A percentile compares a stretch with the other conserved stretches of the same genome.
Evolutionary conservation across 2,113 vertebrate genomes (phyloP).

Genomic region (Empidonax alnorum): DNA sequence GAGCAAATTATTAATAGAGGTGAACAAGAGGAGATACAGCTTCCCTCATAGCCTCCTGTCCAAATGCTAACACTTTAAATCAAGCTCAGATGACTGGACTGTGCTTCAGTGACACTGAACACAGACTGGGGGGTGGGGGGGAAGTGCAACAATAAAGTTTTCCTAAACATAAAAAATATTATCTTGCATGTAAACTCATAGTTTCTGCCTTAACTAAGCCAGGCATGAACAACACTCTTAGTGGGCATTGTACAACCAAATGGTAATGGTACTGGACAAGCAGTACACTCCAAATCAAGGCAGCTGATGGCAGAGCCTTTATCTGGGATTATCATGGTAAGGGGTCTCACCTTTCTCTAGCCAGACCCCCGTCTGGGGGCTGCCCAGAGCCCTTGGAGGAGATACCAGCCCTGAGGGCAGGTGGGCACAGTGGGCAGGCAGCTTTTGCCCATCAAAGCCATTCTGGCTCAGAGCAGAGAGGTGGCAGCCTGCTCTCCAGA

Average conservation of each 20-base stretch:
- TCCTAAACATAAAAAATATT: background rate
- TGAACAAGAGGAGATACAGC: background rate
- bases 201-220: background rate
- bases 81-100: background rate
- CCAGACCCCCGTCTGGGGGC: accelerated
- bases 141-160: accelerated
- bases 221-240: accelerated
- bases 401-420: background rate
- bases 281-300: background rate
- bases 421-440: background rate
- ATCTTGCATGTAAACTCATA: background rate
- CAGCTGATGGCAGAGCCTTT: background rate
- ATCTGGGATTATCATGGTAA: background rate
- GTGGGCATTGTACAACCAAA: background rate
- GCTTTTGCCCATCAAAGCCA: background rate
- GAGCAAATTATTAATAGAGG: background rate
- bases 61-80: background rate
- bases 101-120: background rate
- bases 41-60: background rate
- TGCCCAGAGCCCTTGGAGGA: background rate
- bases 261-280: background rate
- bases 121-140: accelerated
- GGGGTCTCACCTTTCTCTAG: background rate
- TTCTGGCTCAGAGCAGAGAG: background rate
- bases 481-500: background rate